Evolutionary conservation across 2,113 vertebrate species (phyloP).

Genomic region (Phalacrocorax carbo): DNA sequence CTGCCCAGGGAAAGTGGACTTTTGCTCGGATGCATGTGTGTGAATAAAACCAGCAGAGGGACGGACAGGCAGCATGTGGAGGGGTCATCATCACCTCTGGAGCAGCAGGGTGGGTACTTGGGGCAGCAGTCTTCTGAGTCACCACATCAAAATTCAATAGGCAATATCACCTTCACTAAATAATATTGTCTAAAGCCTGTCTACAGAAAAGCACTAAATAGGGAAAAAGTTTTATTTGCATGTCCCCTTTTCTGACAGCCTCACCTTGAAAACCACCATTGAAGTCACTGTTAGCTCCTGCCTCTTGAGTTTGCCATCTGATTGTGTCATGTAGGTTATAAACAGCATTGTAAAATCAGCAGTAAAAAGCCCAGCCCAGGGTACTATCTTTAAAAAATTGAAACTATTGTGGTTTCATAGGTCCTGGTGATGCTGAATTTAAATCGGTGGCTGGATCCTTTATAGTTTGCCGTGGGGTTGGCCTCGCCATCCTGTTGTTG

Average conservation of each 20-base stretch:
- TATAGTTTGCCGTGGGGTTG: background rate
- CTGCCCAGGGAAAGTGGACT: background rate
- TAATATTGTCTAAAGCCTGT: background rate
- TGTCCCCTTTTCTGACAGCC: background rate
- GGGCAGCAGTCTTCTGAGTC: background rate
- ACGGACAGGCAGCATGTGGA: background rate
- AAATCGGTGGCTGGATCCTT: background rate
- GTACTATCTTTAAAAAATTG: background rate
- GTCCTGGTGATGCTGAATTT: background rate
- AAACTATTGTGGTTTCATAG: background rate
- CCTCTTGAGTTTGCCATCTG: background rate
- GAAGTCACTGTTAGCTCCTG: background rate
- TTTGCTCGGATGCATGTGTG: background rate
- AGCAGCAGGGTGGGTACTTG: background rate
- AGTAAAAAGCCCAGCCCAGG: background rate
- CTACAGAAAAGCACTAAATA: background rate
- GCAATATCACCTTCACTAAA: background rate
- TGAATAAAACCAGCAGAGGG: background rate
- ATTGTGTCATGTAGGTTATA: background rate
- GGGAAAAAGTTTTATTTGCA: background rate
- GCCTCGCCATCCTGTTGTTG: background rate
- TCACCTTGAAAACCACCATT: background rate
- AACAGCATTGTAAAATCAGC: conserved; percentile 15
- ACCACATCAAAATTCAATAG: background rate
- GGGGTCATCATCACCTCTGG: background rate